phyloP scores from a whole-genome alignment of 2,888 invertebrate genomes.

The Limenitis arthemis region DNA sequence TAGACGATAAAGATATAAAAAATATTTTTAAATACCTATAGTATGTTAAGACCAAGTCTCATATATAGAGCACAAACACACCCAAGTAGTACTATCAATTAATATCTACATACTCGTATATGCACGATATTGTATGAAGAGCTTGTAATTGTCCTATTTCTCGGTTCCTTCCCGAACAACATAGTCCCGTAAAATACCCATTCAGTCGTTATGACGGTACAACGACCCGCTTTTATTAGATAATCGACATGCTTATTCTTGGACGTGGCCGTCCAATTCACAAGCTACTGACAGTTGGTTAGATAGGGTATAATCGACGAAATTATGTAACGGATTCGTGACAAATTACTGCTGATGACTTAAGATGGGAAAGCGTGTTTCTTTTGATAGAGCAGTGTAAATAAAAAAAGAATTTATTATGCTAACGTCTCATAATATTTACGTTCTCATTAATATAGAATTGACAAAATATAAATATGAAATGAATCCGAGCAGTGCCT shows the following conservation, averaged over 20 bases:
- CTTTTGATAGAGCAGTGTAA: neutral
- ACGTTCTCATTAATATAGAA: too few relatives aligned
- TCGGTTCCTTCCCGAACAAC: neutral
- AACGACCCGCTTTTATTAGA: conserved; percentile 31
- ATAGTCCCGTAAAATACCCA: neutral
- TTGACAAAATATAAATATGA: too few relatives aligned
- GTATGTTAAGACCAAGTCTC: too few relatives aligned
- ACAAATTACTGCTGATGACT: conserved; percentile 7
- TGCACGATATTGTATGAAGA: too few relatives aligned
- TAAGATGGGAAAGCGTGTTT: neutral
- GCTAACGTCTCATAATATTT: too few relatives aligned
- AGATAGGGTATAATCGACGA: conserved; percentile 13
- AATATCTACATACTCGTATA: too few relatives aligned
- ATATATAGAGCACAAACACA: neutral
- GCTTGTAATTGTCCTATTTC: too few relatives aligned
- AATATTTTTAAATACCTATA: neutral
- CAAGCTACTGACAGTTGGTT: conserved; percentile 17
- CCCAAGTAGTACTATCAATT: neutral
- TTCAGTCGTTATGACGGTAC: conserved; percentile 14
- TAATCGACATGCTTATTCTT: conserved; percentile 26
- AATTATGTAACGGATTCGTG: conserved; percentile 12
- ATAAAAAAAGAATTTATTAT: too few relatives aligned
- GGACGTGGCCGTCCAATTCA: conserved; percentile 16
- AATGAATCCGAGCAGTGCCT: too few relatives aligned
- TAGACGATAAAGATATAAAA: neutral